Percentiles rank a stretch among this genome's conserved stretches.
phyloP scores from a whole-genome alignment of 2,797 vertebrate species.

The Tauraco hartlaubi region DNA sequence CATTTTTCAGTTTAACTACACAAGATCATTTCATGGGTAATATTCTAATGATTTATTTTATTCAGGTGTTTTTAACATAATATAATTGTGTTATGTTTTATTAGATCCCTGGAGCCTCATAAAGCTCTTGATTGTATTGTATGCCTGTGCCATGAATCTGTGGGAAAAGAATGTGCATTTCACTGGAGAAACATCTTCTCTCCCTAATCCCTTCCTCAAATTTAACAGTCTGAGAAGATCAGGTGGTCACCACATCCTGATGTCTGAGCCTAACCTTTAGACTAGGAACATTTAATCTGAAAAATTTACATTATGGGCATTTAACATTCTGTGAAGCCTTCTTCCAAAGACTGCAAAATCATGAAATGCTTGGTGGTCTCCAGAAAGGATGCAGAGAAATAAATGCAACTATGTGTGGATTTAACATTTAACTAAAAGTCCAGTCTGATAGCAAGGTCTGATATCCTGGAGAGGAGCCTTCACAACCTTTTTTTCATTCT shows the following conservation, averaged over 20 bases:
- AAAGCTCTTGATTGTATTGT: neutral
- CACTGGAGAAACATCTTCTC: neutral
- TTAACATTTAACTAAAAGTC: neutral
- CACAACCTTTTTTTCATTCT: neutral
- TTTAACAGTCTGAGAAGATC: neutral
- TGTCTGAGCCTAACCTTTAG: neutral
- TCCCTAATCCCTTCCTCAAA: neutral
- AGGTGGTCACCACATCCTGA: neutral
- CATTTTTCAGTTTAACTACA: neutral
- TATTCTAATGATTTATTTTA: neutral
- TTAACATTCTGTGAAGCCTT: neutral
- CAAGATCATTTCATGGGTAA: neutral
- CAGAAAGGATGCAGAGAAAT: neutral
- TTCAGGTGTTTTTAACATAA: neutral
- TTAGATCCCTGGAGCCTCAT: neutral
- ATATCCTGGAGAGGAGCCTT: neutral
- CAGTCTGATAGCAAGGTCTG: neutral
- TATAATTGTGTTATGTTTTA: neutral
- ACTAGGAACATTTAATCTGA: neutral
- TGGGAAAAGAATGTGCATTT: neutral
- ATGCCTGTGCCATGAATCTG: neutral
- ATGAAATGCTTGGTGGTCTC: neutral
- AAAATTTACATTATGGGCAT: neutral
- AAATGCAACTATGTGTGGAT: neutral
- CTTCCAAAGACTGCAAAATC: neutral